A percentile compares a stretch with the other conserved stretches of the same genome.
phyloP scores from a whole-genome alignment of 2,113 vertebrate species.

The Cygnus buccinator region DNA sequence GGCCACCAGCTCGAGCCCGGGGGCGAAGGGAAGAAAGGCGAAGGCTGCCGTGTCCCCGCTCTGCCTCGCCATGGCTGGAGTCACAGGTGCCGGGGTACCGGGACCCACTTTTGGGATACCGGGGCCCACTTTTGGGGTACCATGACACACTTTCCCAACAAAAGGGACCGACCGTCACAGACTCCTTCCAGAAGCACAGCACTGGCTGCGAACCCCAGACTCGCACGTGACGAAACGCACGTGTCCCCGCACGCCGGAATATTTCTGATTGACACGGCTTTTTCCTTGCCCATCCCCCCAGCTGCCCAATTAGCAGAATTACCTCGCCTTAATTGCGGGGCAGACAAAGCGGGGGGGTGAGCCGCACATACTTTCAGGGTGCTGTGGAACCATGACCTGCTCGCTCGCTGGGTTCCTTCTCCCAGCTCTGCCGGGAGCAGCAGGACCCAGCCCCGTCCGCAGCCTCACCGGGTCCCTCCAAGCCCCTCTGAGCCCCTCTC shows the following conservation, averaged over 20 bases:
- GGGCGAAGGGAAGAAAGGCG: neutral
- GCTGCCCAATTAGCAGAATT: slow-evolving; percentile 12
- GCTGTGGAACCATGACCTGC: neutral
- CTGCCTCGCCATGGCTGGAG: rapidly evolving
- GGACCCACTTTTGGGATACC: slow-evolving; percentile 33
- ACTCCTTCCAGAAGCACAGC: neutral
- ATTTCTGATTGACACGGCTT: neutral
- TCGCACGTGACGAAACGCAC: neutral
- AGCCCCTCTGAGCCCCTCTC: neutral
- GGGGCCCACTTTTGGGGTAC: slow-evolving; percentile 24
- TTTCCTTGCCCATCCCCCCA: neutral
- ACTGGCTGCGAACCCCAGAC: slow-evolving; percentile 5
- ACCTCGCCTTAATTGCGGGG: slow-evolving; percentile 31
- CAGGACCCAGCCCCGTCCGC: neutral
- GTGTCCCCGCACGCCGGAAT: slow-evolving; percentile 5
- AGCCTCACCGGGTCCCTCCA: rapidly evolving
- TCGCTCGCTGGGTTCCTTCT: neutral
- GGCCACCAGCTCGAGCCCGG: rapidly evolving
- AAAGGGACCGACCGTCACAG: neutral
- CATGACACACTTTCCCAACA: slow-evolving; percentile 33
- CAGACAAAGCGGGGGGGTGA: slow-evolving; percentile 26
- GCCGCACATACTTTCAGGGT: neutral
- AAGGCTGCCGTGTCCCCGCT: neutral
- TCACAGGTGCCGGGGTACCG: neutral
- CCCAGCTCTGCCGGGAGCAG: neutral